Conservation (phyloP, 2,888 invertebrate genomes). For the Agriotes lineatus region DNA sequence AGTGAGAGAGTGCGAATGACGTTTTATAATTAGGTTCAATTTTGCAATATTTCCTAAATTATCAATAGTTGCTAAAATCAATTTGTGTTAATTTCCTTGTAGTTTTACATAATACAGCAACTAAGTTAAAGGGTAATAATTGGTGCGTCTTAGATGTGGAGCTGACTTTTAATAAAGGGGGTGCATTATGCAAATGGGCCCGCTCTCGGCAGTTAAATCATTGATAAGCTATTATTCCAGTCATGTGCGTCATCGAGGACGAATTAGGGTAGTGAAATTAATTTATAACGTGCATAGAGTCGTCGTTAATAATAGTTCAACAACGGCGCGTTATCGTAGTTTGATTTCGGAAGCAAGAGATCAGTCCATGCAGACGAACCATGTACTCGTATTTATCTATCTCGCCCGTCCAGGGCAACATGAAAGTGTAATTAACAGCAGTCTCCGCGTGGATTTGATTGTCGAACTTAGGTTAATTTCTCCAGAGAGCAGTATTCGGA, state of each 20-base stretch:
- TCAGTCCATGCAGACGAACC: slow-evolving; percentile 47
- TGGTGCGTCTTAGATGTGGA: not conserved
- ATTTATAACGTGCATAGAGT: slow-evolving; percentile 46
- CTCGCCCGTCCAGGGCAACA: slow-evolving; percentile 49
- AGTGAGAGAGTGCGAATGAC: no score
- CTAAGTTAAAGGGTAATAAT: no score
- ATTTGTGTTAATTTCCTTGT: no score
- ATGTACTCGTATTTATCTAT: slow-evolving; percentile 52
- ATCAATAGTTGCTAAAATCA: no score
- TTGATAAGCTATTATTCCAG: slow-evolving; percentile 31
- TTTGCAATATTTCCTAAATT: no score
- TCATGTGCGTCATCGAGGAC: slow-evolving; percentile 32
- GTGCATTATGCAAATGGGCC: slow-evolving; percentile 5
- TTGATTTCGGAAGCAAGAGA: slow-evolving; percentile 40
- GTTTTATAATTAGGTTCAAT: no score
- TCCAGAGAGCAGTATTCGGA: slow-evolving; percentile 59
- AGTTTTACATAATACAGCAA: no score
- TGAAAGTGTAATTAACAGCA: slow-evolving; percentile 57
- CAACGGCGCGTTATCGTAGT: slow-evolving; percentile 39
- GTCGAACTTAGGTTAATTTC: slow-evolving; percentile 61
- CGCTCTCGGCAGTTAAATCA: slow-evolving; percentile 21
- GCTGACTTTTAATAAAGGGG: not conserved
- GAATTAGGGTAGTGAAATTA: slow-evolving; percentile 44
- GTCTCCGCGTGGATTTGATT: slow-evolving; percentile 55
- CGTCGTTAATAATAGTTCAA: slow-evolving; percentile 36